These are phyloP conservation scores for Phlogophora meticulosa DNA, from an alignment of 2,888 invertebrate genomes.

Conservation along the genomic window DNA sequence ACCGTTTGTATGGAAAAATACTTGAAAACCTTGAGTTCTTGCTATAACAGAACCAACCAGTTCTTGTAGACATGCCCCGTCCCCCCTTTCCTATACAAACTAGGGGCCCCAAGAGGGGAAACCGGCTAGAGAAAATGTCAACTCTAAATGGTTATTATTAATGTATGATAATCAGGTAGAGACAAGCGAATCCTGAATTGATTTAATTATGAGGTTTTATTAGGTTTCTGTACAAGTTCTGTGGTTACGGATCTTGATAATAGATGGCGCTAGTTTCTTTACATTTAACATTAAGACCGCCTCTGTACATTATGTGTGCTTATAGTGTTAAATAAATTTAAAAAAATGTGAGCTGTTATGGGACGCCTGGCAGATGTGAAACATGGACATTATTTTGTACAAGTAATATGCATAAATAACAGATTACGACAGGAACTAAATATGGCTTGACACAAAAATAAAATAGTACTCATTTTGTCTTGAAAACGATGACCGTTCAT, in stretches of 20 bases:
- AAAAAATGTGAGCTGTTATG: too few relatives aligned
- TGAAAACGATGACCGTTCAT: too few relatives aligned
- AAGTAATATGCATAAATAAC: too few relatives aligned
- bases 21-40: slow-evolving; percentile 55
- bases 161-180: slow-evolving; percentile 77
- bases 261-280: slow-evolving; percentile 18
- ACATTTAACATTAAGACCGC: too few relatives aligned
- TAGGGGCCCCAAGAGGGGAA: slow-evolving; percentile 40
- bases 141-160: slow-evolving; percentile 69
- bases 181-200: slow-evolving; percentile 56
- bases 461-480: too few relatives aligned
- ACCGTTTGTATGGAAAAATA: slow-evolving; percentile 55
- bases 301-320: too few relatives aligned
- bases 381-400: too few relatives aligned
- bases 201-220: slow-evolving; percentile 45
- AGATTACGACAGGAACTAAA: too few relatives aligned
- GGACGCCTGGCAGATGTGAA: too few relatives aligned
- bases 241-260: not conserved
- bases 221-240: slow-evolving; percentile 14
- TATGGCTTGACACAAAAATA: too few relatives aligned
- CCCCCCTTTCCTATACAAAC: slow-evolving; percentile 34
- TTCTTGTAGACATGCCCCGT: slow-evolving; percentile 51
- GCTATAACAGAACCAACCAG: slow-evolving; percentile 56
- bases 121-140: slow-evolving; percentile 69
- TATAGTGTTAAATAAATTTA: too few relatives aligned